Evolutionary conservation across 2,888 invertebrate species (phyloP), one percentile per base, ranked within the genome.

Genomic region (Diaphora mendica): DNA sequence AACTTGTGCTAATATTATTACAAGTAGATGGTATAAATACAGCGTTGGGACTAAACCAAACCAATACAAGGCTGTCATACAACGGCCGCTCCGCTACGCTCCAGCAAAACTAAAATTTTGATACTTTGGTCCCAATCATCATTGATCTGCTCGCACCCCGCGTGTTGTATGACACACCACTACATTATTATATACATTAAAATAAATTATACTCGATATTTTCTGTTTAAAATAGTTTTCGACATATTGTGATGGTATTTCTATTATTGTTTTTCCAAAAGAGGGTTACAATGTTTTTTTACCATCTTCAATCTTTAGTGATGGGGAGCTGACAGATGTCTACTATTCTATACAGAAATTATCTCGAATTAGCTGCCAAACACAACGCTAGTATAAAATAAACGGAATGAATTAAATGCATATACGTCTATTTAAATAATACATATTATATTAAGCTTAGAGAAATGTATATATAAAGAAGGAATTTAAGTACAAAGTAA

Each of bases 111-210:
- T 9, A 55, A 59, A 84, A 76, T 83, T 85, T 88, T 80, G 83
- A 81, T 86, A 82, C 72, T 85, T 91, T 91, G 91, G 91, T 91
- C 91, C 91, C 91, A 88, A 90, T 84, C 80, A 77, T 65, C 51
- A 55, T 72, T 82, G 72, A 75, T 77, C 81, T 78, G 68, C 75
- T 72, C 51, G 67, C 76, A 68, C 48, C 67, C 72, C 80, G 82
- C 80, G 72, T 80, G 79, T 79, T 77, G 77, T 74, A 78, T 71
- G 70, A 68, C 71, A 55, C 73, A 44, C 35, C 20, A 70, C 20
- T 62, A 8, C 15, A 55, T 42, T 42, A 23, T 26, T 77, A 76
- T 74, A 74, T 66, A 83, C 64, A 77, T 62, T 67, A 71, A 72
- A 76, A 77, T 75, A 78, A 80, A 79, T 82, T 73, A 79, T 51